Conservation (phyloP, 2,113 vertebrate genomes). For the Cnemophilus loriae region DNA sequence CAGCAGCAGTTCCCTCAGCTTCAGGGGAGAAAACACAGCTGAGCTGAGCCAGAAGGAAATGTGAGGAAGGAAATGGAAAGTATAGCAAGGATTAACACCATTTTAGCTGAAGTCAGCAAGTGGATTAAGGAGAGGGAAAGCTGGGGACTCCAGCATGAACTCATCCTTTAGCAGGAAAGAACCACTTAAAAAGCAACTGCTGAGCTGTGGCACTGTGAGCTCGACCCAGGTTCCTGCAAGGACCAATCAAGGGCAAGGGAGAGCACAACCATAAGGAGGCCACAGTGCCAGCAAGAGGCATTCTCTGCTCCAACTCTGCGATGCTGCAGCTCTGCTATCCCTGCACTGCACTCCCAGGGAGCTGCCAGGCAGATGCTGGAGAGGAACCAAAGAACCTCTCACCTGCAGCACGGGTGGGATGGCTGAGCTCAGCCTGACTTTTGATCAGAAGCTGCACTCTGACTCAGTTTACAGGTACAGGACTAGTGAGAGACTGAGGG, state of each 20-base stretch:
- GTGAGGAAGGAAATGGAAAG: background rate
- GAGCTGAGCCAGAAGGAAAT: background rate
- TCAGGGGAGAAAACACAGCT: background rate
- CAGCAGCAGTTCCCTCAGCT: background rate
- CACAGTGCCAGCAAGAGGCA: background rate
- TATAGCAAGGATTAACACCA: background rate
- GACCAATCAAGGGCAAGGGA: background rate
- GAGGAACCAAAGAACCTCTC: background rate
- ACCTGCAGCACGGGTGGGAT: background rate
- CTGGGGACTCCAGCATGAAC: background rate
- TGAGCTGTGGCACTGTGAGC: background rate
- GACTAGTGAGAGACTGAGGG: accelerated
- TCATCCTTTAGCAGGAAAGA: background rate
- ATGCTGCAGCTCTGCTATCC: background rate
- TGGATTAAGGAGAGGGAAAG: background rate
- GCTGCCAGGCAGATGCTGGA: background rate
- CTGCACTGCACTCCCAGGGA: background rate
- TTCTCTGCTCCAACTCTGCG: accelerated
- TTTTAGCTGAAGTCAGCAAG: background rate
- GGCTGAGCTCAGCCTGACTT: background rate
- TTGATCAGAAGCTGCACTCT: background rate
- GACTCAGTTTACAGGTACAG: background rate
- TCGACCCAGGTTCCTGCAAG: accelerated
- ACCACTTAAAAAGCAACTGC: background rate
- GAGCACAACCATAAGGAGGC: background rate